Conservation (phyloP, 2,888 invertebrate genomes). For the Drosophila eohydei region DNA sequence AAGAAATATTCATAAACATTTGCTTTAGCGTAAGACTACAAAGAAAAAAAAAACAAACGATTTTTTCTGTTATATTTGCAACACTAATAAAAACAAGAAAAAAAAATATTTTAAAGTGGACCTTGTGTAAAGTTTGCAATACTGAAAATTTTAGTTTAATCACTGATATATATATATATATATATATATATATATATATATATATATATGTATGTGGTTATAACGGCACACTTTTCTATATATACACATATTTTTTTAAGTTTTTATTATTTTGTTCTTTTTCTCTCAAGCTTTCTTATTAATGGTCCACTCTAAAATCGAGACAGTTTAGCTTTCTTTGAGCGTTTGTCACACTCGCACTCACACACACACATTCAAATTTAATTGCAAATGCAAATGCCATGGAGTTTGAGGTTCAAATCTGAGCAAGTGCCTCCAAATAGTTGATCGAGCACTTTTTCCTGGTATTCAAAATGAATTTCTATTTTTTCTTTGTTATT, state of each 20-base stretch:
- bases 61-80: slow-evolving; percentile 1
- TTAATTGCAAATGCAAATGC: slow-evolving; percentile 4
- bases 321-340: slow-evolving; percentile 2
- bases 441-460: slow-evolving; percentile 36
- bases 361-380: slow-evolving; percentile 6
- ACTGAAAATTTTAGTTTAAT: neutral
- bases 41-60: neutral
- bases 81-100: neutral
- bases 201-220: too few species aligned
- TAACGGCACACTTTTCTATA: neutral
- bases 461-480: slow-evolving; percentile 31
- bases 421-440: slow-evolving; percentile 21
- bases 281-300: neutral
- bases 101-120: neutral
- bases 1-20: neutral
- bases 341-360: slow-evolving; percentile 13
- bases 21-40: neutral
- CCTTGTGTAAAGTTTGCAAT: neutral
- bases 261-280: neutral
- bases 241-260: neutral
- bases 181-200: neutral
- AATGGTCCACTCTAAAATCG: slow-evolving; percentile 8
- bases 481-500: slow-evolving; percentile 8
- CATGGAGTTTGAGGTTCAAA: slow-evolving; percentile 6
- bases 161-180: neutral